Evolutionary conservation across 2,888 invertebrate species (phyloP), one percentile per base, ranked within the genome.

Genomic region (Zonitis immaculata): DNA sequence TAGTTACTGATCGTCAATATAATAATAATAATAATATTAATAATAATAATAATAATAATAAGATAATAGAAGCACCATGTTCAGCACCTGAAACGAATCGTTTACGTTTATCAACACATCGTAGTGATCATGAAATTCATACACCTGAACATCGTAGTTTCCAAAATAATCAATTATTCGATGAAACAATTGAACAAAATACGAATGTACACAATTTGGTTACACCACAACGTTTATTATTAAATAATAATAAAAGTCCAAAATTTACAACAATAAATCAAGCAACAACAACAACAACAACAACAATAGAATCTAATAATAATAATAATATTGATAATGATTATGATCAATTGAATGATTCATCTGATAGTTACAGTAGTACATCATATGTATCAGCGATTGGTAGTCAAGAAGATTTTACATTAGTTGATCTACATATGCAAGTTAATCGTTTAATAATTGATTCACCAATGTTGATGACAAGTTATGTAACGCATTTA

Each of bases 401-500:
- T 60, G 95, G 92, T 1, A 95, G 93, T 9, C 94, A 94, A 73
- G 94, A 95, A 76, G 94, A 94, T 71, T 86, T 92, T 75, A 92
- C 92, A 0, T 76, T 94, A 49, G 92, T 97, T 0, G 95, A 96
- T 76, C 80, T 97, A 12, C 95, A 95, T 68, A 91, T 93, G 85
- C 96, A 97, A 78, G 88, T 68, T n/a, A 72, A 76, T 54, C 81
- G 85, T 54, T 91, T 95, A 0, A 96, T 97, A 58, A 87, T 92
- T 6, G 93, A 95, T 68, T 96, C 96, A 0, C 95, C 96, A 0
- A 78, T 97, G 48, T 78, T 97, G 0, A 94, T 97, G 93, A 90
- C 94, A 4, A 95, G 95, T 69, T 97, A 97, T 72, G 86, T 91
- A 71, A 88, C 88, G 66, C 95, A 96, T 74, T 78, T 97, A 68